phyloP scores from a whole-genome alignment of 2,888 invertebrate genomes.

The Belgica antarctica region DNA sequence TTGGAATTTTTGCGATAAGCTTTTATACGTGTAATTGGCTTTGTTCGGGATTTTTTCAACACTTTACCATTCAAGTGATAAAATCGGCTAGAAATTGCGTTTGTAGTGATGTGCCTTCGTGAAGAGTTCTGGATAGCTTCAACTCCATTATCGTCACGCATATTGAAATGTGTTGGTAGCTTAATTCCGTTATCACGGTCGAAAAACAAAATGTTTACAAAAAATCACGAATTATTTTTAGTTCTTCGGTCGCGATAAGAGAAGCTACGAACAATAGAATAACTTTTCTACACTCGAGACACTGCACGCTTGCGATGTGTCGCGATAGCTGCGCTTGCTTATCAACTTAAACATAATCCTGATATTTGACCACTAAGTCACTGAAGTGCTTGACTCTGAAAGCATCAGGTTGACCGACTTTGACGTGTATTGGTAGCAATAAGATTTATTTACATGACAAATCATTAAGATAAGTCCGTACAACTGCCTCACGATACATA shows the following conservation, averaged over 20 bases:
- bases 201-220: not conserved
- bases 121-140: not conserved
- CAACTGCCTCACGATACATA: not conserved
- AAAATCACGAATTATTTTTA: not conserved
- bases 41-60: not conserved
- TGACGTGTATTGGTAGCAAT: not conserved
- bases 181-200: not conserved
- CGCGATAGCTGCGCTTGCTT: too few relatives aligned
- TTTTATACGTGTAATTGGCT: not conserved
- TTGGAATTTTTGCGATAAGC: not conserved
- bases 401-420: too few relatives aligned
- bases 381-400: too few relatives aligned
- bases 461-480: constrained; percentile 28
- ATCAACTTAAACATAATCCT: too few relatives aligned
- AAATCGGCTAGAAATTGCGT: too few relatives aligned
- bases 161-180: not conserved
- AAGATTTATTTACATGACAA: constrained; percentile 30
- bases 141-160: not conserved
- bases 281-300: too few relatives aligned
- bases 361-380: too few relatives aligned
- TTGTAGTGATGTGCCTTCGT: too few relatives aligned
- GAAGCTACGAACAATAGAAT: too few relatives aligned
- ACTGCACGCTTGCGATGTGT: too few relatives aligned
- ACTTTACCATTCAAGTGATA: not conserved
- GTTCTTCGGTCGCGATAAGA: too few relatives aligned